Evolutionary conservation across 2,888 invertebrate species (phyloP).

Genomic region (Cantharis lateralis): DNA sequence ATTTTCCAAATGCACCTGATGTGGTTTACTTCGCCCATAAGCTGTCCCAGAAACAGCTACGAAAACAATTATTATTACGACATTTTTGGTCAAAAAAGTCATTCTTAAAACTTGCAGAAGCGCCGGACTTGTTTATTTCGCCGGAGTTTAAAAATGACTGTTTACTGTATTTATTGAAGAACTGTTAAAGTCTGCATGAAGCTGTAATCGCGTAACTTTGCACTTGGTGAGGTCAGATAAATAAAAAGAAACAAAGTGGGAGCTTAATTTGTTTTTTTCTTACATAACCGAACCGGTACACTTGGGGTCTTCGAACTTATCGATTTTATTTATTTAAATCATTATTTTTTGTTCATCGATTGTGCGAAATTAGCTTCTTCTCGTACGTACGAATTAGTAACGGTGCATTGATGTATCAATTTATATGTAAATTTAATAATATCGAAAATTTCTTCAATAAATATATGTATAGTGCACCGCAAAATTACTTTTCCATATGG

Average conservation of each 20-base stretch:
- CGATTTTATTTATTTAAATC: slow-evolving; percentile 11
- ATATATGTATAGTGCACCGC: not conserved
- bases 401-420: not conserved
- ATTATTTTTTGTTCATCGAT: not conserved
- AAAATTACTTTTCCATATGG: not conserved
- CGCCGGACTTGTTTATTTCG: not conserved
- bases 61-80: slow-evolving; percentile 1
- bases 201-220: slow-evolving; percentile 5
- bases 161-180: slow-evolving; percentile 16
- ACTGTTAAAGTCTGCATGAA: slow-evolving; percentile 11
- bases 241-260: slow-evolving; percentile 28
- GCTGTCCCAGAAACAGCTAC: not conserved
- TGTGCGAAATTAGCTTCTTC: not conserved
- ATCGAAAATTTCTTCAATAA: not conserved
- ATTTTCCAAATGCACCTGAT: slow-evolving; percentile 35
- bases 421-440: not conserved
- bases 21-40: slow-evolving; percentile 1
- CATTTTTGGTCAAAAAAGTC: not conserved
- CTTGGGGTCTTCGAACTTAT: slow-evolving; percentile 38
- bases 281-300: slow-evolving; percentile 17
- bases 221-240: slow-evolving; percentile 30
- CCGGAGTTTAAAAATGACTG: not conserved
- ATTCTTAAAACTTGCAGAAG: not conserved
- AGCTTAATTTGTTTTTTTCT: slow-evolving; percentile 29
- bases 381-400: not conserved